phyloP scores from a whole-genome alignment of 1,140 invertebrate species.

The Drosophila nasuta region DNA sequence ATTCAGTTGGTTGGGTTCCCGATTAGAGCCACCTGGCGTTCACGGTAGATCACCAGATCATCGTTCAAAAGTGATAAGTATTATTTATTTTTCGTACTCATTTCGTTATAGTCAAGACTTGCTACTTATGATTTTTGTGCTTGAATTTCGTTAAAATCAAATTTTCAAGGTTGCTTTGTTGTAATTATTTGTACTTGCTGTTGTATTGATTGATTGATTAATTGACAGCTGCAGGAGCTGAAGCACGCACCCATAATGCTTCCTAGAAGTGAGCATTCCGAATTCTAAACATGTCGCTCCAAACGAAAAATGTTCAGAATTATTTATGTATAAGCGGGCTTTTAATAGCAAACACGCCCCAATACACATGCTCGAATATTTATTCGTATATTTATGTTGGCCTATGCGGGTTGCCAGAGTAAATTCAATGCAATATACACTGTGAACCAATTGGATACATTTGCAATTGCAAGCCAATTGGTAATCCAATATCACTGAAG shows the following conservation, averaged over 20 bases:
- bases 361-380: neutral
- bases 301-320: constrained; percentile 1
- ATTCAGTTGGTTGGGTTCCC: neutral
- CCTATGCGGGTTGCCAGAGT: constrained; percentile 29
- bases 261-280: constrained; percentile 21
- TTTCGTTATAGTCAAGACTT: too few species aligned
- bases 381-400: constrained; percentile 1
- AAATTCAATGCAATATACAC: constrained; percentile 19
- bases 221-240: constrained; percentile 10
- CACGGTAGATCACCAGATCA: too few species aligned
- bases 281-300: constrained; percentile 29
- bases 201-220: constrained; percentile 14
- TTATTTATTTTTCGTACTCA: too few species aligned
- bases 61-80: too few species aligned
- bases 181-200: neutral
- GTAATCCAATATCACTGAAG: neutral
- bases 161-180: neutral
- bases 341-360: neutral
- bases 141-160: too few species aligned
- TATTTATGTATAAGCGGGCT: constrained; percentile 19
- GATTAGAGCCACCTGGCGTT: too few species aligned
- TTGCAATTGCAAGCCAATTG: neutral
- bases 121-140: neutral
- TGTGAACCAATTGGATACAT: neutral
- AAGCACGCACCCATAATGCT: constrained; percentile 3